These are phyloP conservation scores for Sebastes glaucus DNA, from an alignment of 2,797 vertebrate genomes.

Conservation along the genomic window DNA sequence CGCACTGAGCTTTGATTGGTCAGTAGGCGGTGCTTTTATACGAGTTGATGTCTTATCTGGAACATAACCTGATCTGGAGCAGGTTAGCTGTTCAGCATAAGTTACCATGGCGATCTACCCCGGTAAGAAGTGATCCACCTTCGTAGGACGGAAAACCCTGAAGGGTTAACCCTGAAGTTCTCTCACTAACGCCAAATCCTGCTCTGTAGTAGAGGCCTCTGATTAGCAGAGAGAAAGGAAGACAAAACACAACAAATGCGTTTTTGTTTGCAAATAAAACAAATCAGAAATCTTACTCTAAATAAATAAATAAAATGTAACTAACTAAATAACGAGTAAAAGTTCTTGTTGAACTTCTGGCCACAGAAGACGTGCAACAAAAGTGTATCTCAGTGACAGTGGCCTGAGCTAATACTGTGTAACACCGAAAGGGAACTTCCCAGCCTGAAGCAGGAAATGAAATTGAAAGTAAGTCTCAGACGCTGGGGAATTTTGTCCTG, in stretches of 20 bases:
- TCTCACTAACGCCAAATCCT: no score
- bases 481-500: conserved; percentile 18
- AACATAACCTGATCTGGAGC: no score
- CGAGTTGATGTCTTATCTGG: no score
- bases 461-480: conserved; percentile 32
- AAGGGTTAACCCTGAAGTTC: no score
- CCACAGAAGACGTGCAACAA: not conserved
- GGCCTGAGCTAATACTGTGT: conserved; percentile 15
- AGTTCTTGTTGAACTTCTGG: not conserved
- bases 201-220: no score
- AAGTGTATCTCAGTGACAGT: not conserved
- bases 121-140: no score
- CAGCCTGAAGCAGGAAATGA: conserved; percentile 24
- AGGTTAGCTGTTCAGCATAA: no score
- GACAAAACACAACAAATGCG: not conserved
- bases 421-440: conserved; percentile 57
- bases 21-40: no score
- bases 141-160: no score
- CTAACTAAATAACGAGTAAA: not conserved
- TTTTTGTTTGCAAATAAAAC: not conserved
- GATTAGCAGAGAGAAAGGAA: not conserved
- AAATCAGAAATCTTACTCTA: no score
- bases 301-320: not conserved
- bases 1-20: no score
- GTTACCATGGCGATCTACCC: no score